Evolutionary conservation across 2,888 invertebrate species (phyloP).

Genomic region (Spodoptera exigua): DNA sequence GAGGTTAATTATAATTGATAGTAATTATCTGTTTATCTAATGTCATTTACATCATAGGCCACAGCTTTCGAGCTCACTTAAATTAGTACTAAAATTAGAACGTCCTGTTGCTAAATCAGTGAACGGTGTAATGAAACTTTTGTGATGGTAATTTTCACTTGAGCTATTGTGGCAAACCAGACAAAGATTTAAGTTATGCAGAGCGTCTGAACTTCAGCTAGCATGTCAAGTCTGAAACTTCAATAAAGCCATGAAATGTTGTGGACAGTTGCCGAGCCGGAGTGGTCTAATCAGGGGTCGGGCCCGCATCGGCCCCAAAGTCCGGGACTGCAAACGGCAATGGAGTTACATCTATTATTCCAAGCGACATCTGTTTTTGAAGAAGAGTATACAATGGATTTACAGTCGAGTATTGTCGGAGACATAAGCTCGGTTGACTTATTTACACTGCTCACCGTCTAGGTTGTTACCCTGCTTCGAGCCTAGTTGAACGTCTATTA

Average conservation of each 20-base stretch:
- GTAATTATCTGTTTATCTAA: slow-evolving; percentile 34
- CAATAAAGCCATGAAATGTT: slow-evolving; percentile 61
- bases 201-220: slow-evolving; percentile 48
- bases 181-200: slow-evolving; percentile 55
- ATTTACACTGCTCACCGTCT: slow-evolving; percentile 44
- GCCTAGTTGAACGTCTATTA: slow-evolving; percentile 40
- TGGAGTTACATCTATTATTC: slow-evolving; percentile 60
- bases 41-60: slow-evolving; percentile 18
- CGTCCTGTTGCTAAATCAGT: not conserved
- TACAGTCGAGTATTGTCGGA: slow-evolving; percentile 46
- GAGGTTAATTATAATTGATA: slow-evolving; percentile 46
- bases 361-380: slow-evolving; percentile 58
- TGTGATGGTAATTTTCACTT: slow-evolving; percentile 17
- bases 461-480: slow-evolving; percentile 28
- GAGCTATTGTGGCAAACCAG: slow-evolving; percentile 31
- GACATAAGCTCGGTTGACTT: slow-evolving; percentile 50
- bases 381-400: slow-evolving; percentile 57
- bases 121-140: slow-evolving; percentile 17
- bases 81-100: not conserved
- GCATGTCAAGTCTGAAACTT: slow-evolving; percentile 56
- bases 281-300: slow-evolving; percentile 69
- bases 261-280: slow-evolving; percentile 61
- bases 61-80: slow-evolving; percentile 8
- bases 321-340: slow-evolving; percentile 54
- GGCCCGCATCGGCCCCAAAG: slow-evolving; percentile 55